phyloP scores from a whole-genome alignment of 2,113 vertebrate species.

The Eolophus roseicapilla region DNA sequence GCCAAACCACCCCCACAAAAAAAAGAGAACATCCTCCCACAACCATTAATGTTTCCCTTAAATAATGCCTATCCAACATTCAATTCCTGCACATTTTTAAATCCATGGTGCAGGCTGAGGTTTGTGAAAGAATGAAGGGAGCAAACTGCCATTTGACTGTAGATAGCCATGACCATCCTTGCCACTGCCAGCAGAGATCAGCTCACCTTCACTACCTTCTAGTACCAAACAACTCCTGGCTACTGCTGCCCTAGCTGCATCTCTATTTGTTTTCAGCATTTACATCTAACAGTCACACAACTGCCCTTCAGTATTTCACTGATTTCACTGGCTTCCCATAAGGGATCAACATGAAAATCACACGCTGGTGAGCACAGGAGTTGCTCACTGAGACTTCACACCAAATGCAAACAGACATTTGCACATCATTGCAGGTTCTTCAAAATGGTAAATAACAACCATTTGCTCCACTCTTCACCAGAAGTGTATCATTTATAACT shows the following conservation, averaged over 20 bases:
- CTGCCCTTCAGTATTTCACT: background rate
- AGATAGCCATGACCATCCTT: background rate
- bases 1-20: background rate
- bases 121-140: background rate
- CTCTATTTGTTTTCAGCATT: background rate
- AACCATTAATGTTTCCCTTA: background rate
- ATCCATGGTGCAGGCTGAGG: background rate
- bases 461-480: background rate
- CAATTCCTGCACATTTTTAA: background rate
- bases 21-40: background rate
- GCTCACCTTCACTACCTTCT: background rate
- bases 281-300: background rate
- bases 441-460: conserved; percentile 10
- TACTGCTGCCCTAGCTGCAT: background rate
- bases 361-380: background rate
- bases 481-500: background rate
- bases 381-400: background rate
- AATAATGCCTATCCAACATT: background rate
- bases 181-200: background rate
- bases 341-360: accelerated
- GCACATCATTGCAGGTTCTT: background rate
- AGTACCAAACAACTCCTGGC: background rate
- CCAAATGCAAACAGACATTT: background rate
- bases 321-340: background rate
- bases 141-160: background rate